Evolutionary conservation across 2,113 vertebrate species (phyloP).

Genomic region (Elachura formosa): DNA sequence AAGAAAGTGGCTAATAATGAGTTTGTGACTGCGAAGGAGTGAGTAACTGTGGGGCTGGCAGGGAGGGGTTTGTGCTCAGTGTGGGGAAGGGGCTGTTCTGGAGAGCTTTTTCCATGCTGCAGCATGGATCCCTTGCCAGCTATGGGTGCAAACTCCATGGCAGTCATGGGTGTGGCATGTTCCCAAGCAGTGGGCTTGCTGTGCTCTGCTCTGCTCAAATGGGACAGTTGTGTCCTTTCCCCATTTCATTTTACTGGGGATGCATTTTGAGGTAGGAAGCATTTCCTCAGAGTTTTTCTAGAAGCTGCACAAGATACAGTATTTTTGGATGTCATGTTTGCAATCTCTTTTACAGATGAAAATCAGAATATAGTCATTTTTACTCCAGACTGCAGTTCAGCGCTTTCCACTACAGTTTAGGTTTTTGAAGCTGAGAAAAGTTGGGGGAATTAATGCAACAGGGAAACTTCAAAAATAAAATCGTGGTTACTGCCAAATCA

Average conservation of each 20-base stretch:
- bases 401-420: not conserved
- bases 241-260: not conserved
- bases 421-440: not conserved
- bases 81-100: not conserved
- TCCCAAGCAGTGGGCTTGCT: not conserved
- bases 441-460: not conserved
- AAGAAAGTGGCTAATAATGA: slow-evolving; percentile 66
- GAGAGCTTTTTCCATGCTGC: not conserved
- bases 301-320: not conserved
- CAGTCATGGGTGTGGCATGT: not conserved
- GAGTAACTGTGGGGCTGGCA: slow-evolving; percentile 7
- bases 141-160: not conserved
- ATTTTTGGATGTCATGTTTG: not conserved
- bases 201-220: not conserved
- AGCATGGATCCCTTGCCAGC: not conserved
- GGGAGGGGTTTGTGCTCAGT: not conserved
- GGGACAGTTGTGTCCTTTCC: not conserved
- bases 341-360: not conserved
- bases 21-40: slow-evolving; percentile 50
- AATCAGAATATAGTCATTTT: not conserved
- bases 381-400: not conserved
- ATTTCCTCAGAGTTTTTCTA: not conserved
- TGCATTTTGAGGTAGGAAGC: not conserved
- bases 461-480: not conserved
- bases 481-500: not conserved